A percentile compares a stretch with the other conserved stretches of the same genome.
phyloP scores from a whole-genome alignment of 2,888 invertebrate genomes.

The Atrina japonica region DNA sequence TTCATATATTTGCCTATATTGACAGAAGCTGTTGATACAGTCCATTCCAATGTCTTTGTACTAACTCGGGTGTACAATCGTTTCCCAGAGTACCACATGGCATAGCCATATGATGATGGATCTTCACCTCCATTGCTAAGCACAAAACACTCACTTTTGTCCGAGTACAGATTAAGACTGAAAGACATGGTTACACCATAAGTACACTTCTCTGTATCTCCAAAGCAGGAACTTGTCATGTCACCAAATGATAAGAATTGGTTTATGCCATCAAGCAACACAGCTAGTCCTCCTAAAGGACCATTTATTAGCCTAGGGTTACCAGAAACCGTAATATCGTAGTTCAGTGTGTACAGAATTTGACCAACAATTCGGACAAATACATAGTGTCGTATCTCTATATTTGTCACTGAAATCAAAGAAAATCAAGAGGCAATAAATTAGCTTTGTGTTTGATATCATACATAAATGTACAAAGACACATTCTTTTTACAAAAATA shows the following conservation, averaged over 20 bases:
- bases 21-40: slow-evolving; percentile 18
- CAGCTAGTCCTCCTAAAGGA: slow-evolving; percentile 60
- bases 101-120: slow-evolving; percentile 26
- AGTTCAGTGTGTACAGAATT: slow-evolving; percentile 43
- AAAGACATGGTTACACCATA: slow-evolving; percentile 54
- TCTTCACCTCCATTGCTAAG: slow-evolving; percentile 42
- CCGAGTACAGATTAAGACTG: slow-evolving; percentile 24
- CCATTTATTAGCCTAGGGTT: slow-evolving; percentile 60
- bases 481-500: too few relatives aligned
- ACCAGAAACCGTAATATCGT: slow-evolving; percentile 53
- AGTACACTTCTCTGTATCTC: slow-evolving; percentile 49
- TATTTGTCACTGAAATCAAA: slow-evolving; percentile 30
- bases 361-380: slow-evolving; percentile 22
- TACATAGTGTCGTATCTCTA: slow-evolving; percentile 10
- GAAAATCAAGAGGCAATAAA: too few relatives aligned
- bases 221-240: slow-evolving; percentile 44
- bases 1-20: slow-evolving; percentile 27
- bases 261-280: slow-evolving; percentile 60
- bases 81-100: slow-evolving; percentile 34
- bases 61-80: slow-evolving; percentile 33
- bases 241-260: slow-evolving; percentile 66
- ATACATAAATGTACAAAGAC: too few relatives aligned
- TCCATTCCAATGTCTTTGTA: slow-evolving; percentile 34
- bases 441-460: too few relatives aligned
- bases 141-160: slow-evolving; percentile 35